Evolutionary conservation across 2,888 invertebrate species (phyloP).

Genomic region (Sinelater perroti): DNA sequence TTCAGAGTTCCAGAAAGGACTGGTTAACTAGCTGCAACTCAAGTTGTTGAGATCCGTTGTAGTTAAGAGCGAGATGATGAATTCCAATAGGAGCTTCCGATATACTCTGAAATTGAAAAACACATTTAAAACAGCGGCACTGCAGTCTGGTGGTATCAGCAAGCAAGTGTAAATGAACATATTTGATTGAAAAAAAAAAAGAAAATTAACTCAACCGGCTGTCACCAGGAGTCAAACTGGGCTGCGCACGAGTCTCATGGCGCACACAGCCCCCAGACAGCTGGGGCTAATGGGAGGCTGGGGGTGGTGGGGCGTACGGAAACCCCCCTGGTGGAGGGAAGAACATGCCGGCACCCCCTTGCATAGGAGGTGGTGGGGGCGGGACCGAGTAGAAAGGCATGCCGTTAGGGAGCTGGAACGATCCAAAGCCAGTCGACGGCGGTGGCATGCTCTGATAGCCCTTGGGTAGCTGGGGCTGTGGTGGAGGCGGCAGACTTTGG

Average conservation of each 20-base stretch:
- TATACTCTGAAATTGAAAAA: conserved; percentile 25
- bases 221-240: conserved; percentile 31
- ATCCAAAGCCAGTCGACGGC: conserved; percentile 45
- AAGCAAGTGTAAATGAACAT: no score
- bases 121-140: no score
- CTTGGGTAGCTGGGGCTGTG: conserved; percentile 44
- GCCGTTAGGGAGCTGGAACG: conserved; percentile 54
- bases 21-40: conserved; percentile 22
- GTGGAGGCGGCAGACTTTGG: conserved; percentile 49
- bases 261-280: conserved; percentile 25
- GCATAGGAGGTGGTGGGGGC: conserved; percentile 54
- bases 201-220: conserved; percentile 19
- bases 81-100: conserved; percentile 29
- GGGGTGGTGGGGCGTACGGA: conserved; percentile 55
- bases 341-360: conserved; percentile 42
- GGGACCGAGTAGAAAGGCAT: conserved; percentile 56
- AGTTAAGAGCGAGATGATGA: conserved; percentile 14
- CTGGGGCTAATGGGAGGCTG: conserved; percentile 49
- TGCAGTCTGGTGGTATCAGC: no score
- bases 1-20: no score
- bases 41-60: conserved; percentile 23
- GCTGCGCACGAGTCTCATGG: conserved; percentile 20
- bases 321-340: conserved; percentile 49
- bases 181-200: no score
- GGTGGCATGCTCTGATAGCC: conserved; percentile 48